Percentiles rank a stretch among this genome's conserved stretches.
phyloP scores from a whole-genome alignment of 2,888 invertebrate species.

The Mystacides longicornis region DNA sequence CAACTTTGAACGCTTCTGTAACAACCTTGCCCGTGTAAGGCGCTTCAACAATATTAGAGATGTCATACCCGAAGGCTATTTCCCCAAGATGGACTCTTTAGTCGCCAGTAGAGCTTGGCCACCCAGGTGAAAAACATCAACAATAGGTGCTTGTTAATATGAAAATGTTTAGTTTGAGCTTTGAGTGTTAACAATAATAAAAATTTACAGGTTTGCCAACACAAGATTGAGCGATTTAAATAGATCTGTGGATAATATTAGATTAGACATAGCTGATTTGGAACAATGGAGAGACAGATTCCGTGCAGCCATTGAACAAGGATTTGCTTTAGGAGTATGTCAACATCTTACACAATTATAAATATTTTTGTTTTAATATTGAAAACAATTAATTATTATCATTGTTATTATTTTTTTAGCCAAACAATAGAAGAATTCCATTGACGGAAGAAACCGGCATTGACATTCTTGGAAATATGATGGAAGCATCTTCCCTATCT shows the following conservation, averaged over 20 bases:
- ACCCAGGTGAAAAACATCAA: slow-evolving; percentile 44
- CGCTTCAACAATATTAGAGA: slow-evolving; percentile 59
- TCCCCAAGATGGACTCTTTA: slow-evolving; percentile 74
- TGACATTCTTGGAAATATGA: slow-evolving; percentile 70
- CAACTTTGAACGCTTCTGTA: slow-evolving; percentile 69
- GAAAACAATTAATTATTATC: neutral
- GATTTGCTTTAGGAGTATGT: slow-evolving; percentile 35
- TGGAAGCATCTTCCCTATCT: slow-evolving; percentile 67
- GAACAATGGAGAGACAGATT: slow-evolving; percentile 72
- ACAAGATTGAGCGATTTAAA: slow-evolving; percentile 53
- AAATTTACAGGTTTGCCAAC: slow-evolving; percentile 41
- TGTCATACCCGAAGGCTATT: slow-evolving; percentile 71
- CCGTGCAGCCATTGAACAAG: slow-evolving; percentile 60
- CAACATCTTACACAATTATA: neutral
- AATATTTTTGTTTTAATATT: neutral
- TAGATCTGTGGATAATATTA: slow-evolving; percentile 60
- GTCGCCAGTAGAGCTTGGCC: slow-evolving; percentile 73
- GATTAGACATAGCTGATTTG: slow-evolving; percentile 60
- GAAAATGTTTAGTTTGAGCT: no score
- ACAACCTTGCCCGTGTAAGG: slow-evolving; percentile 55
- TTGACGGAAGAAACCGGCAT: slow-evolving; percentile 66
- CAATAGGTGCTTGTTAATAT: no score
- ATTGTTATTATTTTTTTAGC: slow-evolving; percentile 34
- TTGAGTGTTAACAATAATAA: no score
- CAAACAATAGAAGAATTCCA: slow-evolving; percentile 46